phyloP scores from a whole-genome alignment of 2,113 vertebrate species.

The Capricornis sumatraensis region DNA sequence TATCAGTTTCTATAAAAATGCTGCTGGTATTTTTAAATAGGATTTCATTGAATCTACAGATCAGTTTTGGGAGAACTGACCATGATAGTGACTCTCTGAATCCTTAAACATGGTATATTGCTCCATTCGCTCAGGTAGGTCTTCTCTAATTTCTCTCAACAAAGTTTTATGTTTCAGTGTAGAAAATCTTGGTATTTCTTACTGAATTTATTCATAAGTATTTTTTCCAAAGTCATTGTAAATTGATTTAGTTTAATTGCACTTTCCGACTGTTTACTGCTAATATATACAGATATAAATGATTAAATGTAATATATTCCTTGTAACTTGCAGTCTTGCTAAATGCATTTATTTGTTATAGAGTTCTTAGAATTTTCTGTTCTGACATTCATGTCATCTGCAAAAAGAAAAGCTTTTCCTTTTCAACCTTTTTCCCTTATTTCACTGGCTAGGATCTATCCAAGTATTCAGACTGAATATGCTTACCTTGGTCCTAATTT shows the following conservation, averaged over 20 bases:
- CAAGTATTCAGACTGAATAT: neutral
- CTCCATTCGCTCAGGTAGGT: neutral
- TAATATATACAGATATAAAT: neutral
- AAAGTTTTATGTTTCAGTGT: neutral
- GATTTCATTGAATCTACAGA: neutral
- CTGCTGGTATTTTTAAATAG: neutral
- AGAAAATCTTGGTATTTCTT: neutral
- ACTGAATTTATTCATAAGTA: neutral
- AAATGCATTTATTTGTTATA: neutral
- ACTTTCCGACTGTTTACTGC: neutral
- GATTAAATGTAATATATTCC: no score
- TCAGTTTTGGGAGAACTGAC: neutral
- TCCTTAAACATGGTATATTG: neutral
- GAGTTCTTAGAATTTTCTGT: neutral
- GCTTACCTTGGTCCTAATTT: neutral
- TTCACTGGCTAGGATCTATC: neutral
- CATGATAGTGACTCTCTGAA: neutral
- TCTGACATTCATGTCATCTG: neutral
- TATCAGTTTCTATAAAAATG: neutral
- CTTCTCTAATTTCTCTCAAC: neutral
- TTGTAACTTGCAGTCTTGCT: neutral
- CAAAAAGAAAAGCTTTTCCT: neutral
- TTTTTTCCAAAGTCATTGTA: slow-evolving; percentile 1
- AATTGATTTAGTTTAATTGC: neutral
- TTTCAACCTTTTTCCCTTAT: neutral